phyloP scores from a whole-genome alignment of 1,140 invertebrate species.

The Cyphomyrmex costatus region DNA sequence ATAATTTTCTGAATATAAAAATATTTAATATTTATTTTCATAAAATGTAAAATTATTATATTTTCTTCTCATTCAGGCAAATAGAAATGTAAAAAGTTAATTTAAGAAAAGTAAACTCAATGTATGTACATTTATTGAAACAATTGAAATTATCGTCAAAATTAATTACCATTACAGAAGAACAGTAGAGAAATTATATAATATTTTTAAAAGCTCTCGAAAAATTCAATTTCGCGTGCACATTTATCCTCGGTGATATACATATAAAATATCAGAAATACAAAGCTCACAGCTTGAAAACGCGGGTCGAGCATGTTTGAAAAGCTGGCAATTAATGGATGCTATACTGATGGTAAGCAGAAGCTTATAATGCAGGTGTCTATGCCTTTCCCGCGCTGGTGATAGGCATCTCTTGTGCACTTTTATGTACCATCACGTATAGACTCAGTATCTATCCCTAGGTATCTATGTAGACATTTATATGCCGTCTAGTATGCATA shows the following conservation, averaged over 20 bases:
- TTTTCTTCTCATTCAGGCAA: background rate
- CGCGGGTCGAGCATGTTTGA: conserved; percentile 78
- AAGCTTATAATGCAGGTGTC: conserved; percentile 82
- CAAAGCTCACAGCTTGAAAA: conserved; percentile 81
- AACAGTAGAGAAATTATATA: background rate
- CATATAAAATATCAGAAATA: conserved; percentile 78
- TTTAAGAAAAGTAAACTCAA: background rate
- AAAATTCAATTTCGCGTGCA: conserved; percentile 69
- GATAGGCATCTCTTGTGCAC: conserved; percentile 86
- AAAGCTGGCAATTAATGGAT: conserved; percentile 84
- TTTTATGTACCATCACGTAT: conserved; percentile 82
- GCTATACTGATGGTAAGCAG: conserved; percentile 78
- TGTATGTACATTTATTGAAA: conserved; percentile 3
- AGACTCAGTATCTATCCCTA: conserved; percentile 75
- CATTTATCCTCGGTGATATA: conserved; percentile 71
- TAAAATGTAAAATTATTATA: conserved; percentile 22
- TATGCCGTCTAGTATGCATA: conserved; percentile 50
- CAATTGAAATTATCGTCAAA: background rate
- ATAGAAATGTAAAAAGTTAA: conserved; percentile 3
- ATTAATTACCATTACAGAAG: background rate
- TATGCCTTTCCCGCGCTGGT: conserved; percentile 79
- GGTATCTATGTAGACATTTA: conserved; percentile 78
- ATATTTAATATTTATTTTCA: background rate
- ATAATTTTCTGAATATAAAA: background rate
- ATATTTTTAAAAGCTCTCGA: conserved; percentile 37